phyloP scores from a whole-genome alignment of 35 echinoderm and acorn worm genomes.

The Eucidaris tribuloides region DNA sequence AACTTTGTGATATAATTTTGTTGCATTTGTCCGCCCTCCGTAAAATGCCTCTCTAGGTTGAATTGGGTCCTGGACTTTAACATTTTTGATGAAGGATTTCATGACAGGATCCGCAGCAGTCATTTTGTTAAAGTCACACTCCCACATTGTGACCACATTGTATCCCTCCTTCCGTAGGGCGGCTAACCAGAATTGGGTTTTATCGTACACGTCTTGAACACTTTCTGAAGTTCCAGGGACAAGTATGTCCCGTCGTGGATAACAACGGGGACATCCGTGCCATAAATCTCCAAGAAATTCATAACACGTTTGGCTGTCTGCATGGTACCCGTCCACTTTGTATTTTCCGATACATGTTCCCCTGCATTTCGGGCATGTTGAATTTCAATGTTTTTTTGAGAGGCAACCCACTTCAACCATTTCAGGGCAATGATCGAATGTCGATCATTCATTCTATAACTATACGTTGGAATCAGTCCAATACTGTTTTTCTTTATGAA shows the following conservation, averaged over 20 bases:
- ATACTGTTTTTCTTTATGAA: conserved; percentile 48
- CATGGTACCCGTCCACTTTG: conserved; percentile 35
- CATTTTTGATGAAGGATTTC: neutral
- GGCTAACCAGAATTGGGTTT: neutral
- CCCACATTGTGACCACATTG: conserved; percentile 20
- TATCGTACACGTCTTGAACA: conserved; percentile 6
- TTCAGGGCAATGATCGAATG: conserved; percentile 26
- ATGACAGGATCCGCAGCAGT: neutral
- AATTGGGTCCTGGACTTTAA: neutral
- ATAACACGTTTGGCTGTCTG: neutral
- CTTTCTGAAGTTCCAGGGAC: neutral
- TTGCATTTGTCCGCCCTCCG: conserved; percentile 59
- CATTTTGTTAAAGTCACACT: conserved; percentile 18
- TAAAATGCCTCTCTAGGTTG: conserved; percentile 38
- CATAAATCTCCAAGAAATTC: conserved; percentile 28
- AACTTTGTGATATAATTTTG: conserved; percentile 29
- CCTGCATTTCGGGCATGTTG: conserved; percentile 56
- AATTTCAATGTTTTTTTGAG: conserved; percentile 7
- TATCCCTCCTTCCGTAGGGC: neutral
- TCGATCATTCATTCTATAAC: neutral
- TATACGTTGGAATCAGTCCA: conserved; percentile 32
- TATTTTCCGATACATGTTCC: conserved; percentile 28
- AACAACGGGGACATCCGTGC: conserved; percentile 52
- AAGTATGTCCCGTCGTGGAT: neutral
- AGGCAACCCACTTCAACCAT: conserved; percentile 32